Conservation (phyloP, 2,888 invertebrate species). For the Caenorhabditis sp. region DNA sequence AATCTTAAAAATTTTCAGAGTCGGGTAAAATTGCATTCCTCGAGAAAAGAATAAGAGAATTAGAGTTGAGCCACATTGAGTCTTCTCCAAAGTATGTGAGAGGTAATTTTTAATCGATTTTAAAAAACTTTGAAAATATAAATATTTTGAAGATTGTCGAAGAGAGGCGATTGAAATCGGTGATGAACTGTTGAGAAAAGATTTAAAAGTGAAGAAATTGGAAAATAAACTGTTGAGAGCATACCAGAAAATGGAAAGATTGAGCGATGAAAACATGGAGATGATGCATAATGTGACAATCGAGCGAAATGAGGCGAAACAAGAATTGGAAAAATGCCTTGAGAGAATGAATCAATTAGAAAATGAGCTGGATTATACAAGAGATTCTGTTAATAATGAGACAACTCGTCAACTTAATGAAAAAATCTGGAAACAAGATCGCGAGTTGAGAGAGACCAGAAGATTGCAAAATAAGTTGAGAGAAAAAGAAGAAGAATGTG, state of each 20-base stretch:
- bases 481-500: conserved; percentile 37
- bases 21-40: background rate
- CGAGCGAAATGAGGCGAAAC: conserved; percentile 27
- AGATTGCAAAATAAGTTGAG: conserved; percentile 11
- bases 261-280: conserved; percentile 24
- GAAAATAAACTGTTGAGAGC: conserved; percentile 35
- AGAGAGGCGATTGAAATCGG: conserved; percentile 14
- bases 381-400: conserved; percentile 1
- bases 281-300: conserved; percentile 22
- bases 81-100: background rate
- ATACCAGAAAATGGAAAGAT: conserved; percentile 28
- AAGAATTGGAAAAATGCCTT: conserved; percentile 25
- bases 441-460: conserved; percentile 31
- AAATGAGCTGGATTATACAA: conserved; percentile 21
- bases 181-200: conserved; percentile 25
- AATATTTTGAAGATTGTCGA: too few relatives aligned
- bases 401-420: conserved; percentile 28
- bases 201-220: conserved; percentile 22
- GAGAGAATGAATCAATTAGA: conserved; percentile 24
- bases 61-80: background rate
- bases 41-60: background rate
- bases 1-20: background rate
- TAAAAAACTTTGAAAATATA: too few relatives aligned
- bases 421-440: conserved; percentile 37
- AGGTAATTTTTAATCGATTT: too few relatives aligned